Evolutionary conservation across 2,888 invertebrate genomes (phyloP).

Genomic region (Aphidius colemani): DNA sequence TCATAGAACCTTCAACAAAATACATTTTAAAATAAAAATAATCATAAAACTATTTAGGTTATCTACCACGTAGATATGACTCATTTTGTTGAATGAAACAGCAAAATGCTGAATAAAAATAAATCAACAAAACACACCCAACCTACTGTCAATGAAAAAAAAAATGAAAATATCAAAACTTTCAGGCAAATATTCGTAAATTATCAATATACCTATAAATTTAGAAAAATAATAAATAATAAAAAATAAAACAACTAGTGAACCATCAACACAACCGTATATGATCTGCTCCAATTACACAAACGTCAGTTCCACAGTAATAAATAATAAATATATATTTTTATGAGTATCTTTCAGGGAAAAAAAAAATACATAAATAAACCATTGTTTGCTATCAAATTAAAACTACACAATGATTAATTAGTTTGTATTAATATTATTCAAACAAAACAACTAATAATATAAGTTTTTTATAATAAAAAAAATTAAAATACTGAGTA

Average conservation of each 20-base stretch:
- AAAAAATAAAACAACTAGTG: not conserved
- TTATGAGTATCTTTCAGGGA: not conserved
- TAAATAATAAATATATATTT: not conserved
- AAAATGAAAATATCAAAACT: not conserved
- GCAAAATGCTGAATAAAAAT: not conserved
- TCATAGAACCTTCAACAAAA: not conserved
- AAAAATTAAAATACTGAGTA: not conserved
- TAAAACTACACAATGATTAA: not conserved
- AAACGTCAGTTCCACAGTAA: constrained; percentile 32
- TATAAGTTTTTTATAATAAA: not conserved
- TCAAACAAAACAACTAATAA: not conserved
- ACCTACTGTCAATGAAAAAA: not conserved
- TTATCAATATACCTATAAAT: not conserved
- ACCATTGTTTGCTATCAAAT: not conserved
- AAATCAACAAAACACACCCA: not conserved
- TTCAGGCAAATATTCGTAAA: not conserved
- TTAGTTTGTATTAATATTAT: not conserved
- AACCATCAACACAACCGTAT: constrained; percentile 19
- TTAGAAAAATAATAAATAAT: not conserved
- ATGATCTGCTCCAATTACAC: constrained; percentile 36
- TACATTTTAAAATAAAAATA: not conserved
- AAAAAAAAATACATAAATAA: not conserved
- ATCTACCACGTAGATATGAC: constrained; percentile 12
- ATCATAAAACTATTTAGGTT: constrained; percentile 16
- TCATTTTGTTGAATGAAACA: constrained; percentile 10